Conservation (phyloP, 2,797 vertebrate species). For the Microtus obscurus region DNA sequence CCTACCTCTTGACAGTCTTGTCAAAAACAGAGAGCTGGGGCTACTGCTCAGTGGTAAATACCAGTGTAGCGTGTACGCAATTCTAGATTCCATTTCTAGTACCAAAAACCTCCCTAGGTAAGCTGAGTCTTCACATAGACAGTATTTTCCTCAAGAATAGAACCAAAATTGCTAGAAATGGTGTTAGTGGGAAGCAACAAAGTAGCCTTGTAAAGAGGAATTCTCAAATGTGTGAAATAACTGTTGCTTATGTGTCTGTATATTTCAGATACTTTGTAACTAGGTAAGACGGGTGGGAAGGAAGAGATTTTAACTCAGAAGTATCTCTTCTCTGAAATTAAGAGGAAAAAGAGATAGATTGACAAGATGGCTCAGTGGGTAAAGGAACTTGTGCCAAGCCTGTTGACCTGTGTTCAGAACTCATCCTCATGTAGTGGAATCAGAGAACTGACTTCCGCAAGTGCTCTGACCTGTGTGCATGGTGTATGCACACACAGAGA, state of each 20-base stretch:
- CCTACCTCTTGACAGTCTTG: not conserved
- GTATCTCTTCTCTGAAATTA: not conserved
- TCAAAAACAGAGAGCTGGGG: not conserved
- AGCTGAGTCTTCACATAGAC: not conserved
- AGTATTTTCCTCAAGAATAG: not conserved
- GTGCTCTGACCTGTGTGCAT: not conserved
- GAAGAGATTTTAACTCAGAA: not conserved
- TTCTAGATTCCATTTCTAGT: not conserved
- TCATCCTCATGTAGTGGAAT: not conserved
- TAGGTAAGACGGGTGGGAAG: not conserved
- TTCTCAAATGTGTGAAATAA: not conserved
- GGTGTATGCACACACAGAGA: not conserved
- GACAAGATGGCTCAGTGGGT: not conserved
- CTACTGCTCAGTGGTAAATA: not conserved
- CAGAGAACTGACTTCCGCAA: not conserved
- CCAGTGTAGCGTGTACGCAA: not conserved
- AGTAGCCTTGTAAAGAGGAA: fast-evolving
- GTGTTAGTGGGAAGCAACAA: too few relatives aligned
- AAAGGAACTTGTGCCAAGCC: not conserved
- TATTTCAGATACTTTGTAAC: not conserved
- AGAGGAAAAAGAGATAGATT: not conserved
- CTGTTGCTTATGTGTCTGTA: not conserved
- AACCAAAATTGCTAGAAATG: not conserved
- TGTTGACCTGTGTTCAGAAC: not conserved
- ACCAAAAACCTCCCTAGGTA: not conserved